Evolutionary conservation across 1,140 invertebrate genomes (phyloP).

Genomic region (Xylocopa sonorina): DNA sequence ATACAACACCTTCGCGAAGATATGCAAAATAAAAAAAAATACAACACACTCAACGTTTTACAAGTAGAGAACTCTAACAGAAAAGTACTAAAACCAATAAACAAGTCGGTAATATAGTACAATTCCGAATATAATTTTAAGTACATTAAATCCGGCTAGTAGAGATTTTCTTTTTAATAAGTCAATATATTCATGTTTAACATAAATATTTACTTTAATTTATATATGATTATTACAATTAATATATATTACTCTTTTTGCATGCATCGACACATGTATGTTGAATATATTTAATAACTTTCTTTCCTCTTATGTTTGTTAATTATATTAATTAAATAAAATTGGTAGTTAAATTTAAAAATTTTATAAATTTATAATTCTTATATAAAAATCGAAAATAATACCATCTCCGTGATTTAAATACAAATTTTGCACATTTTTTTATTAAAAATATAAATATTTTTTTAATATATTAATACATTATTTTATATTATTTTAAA

Average conservation of each 20-base stretch:
- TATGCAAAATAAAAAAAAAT: background rate
- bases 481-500: background rate
- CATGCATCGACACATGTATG: too few relatives aligned
- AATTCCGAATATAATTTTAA: background rate
- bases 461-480: background rate
- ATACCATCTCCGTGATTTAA: background rate
- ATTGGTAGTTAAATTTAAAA: background rate
- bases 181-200: too few relatives aligned
- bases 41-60: background rate
- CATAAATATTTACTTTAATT: too few relatives aligned
- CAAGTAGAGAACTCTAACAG: background rate
- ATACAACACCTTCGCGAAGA: background rate
- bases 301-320: conserved; percentile 8
- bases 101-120: background rate
- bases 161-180: too few relatives aligned
- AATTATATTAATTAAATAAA: background rate
- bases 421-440: background rate
- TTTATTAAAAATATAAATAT: background rate
- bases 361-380: background rate
- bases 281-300: conserved; percentile 20
- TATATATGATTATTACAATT: background rate
- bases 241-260: too few relatives aligned
- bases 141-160: background rate
- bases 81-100: background rate
- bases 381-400: background rate